Conservation (phyloP, 2,888 invertebrate genomes). For the Tetragonisca angustula region DNA sequence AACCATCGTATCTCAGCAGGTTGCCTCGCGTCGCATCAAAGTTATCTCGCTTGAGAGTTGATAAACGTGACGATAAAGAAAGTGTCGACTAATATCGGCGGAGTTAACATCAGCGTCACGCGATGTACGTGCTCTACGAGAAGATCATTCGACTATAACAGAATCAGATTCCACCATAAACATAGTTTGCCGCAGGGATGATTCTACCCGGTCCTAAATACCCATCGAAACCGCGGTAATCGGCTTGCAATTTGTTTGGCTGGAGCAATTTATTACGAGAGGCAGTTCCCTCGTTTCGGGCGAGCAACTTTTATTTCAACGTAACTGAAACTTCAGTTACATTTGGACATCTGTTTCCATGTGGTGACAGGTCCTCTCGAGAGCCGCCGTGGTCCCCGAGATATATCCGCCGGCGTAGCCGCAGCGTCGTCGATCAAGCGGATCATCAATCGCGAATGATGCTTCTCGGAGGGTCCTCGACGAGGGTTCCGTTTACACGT, state of each 20-base stretch:
- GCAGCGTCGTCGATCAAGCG: constrained; percentile 22
- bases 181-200: neutral
- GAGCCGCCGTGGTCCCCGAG: neutral
- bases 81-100: neutral
- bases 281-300: neutral
- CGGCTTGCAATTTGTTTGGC: neutral
- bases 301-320: neutral
- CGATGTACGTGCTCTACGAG: too few relatives aligned
- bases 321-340: constrained; percentile 6
- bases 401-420: neutral
- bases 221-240: neutral
- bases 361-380: constrained; percentile 13
- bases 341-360: constrained; percentile 15
- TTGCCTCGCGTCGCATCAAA: neutral
- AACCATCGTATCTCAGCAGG: neutral
- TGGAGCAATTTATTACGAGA: neutral
- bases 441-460: constrained; percentile 43
- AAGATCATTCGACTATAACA: too few relatives aligned
- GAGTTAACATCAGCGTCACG: neutral
- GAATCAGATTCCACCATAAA: too few relatives aligned
- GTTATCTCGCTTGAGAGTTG: neutral
- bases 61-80: neutral
- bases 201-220: neutral
- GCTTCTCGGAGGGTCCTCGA: constrained; percentile 43
- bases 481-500: constrained; percentile 49